These are phyloP conservation scores for Myopa tessellatipennis DNA, from an alignment of 2,888 invertebrate genomes.

Conservation along the genomic window DNA sequence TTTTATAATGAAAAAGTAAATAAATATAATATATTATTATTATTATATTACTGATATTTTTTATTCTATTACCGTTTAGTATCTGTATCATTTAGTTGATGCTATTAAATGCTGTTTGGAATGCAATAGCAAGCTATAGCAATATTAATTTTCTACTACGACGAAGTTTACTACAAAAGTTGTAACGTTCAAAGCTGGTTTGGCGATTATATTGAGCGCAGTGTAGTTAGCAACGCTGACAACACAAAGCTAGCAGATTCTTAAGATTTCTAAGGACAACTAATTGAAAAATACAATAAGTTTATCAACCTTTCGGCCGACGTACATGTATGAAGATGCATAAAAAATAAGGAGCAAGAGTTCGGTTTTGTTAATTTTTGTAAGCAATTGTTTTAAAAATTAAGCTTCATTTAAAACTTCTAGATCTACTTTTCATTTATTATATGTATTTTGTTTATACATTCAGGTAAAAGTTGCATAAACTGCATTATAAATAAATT, in stretches of 20 bases:
- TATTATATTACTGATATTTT: too few relatives aligned
- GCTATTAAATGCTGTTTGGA: too few relatives aligned
- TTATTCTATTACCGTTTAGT: too few relatives aligned
- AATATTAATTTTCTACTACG: too few relatives aligned
- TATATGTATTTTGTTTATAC: not conserved
- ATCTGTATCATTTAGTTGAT: too few relatives aligned
- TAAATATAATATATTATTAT: too few relatives aligned
- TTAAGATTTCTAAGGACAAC: not conserved
- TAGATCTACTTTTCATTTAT: slow-evolving; percentile 10
- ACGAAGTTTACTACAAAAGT: too few relatives aligned
- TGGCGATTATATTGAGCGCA: not conserved
- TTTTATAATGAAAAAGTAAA: too few relatives aligned
- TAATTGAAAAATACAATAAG: slow-evolving; percentile 7
- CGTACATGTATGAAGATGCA: not conserved
- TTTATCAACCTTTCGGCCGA: not conserved
- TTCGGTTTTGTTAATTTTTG: slow-evolving; percentile 40
- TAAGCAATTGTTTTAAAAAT: slow-evolving; percentile 11
- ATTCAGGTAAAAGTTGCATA: not conserved
- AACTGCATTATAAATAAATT: slow-evolving; percentile 38
- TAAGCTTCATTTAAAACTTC: slow-evolving; percentile 31
- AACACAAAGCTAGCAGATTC: not conserved
- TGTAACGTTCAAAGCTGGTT: not conserved
- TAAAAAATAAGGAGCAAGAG: slow-evolving; percentile 34
- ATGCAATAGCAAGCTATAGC: too few relatives aligned
- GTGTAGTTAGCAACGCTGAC: not conserved